Conservation (phyloP, 1,140 invertebrate genomes). For the Coptotermes formosanus region DNA sequence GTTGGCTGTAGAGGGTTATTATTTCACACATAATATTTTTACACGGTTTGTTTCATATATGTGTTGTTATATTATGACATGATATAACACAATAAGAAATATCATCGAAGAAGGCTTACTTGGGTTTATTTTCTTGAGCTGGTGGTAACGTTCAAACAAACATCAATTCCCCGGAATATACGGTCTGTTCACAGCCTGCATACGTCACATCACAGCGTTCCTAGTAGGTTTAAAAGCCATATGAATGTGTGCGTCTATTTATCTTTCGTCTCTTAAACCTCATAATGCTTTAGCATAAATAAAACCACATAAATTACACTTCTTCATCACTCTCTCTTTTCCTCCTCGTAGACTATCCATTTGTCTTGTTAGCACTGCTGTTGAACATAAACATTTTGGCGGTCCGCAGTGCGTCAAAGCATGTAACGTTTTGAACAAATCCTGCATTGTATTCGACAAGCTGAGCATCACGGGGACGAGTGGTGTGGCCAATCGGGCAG, state of each 20-base stretch:
- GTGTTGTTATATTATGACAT: too few relatives aligned
- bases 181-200: too few relatives aligned
- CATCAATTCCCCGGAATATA: too few relatives aligned
- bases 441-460: neutral
- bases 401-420: neutral
- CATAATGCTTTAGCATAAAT: neutral
- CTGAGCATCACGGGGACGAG: neutral
- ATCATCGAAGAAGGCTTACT: too few relatives aligned
- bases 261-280: neutral
- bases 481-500: neutral
- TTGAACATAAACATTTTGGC: slow-evolving; percentile 16
- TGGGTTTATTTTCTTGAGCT: too few relatives aligned
- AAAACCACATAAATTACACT: slow-evolving; percentile 10
- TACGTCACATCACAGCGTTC: too few relatives aligned
- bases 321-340: neutral
- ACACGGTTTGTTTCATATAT: too few relatives aligned
- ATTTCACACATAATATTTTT: too few relatives aligned
- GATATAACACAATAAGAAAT: too few relatives aligned
- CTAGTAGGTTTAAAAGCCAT: neutral
- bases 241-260: neutral
- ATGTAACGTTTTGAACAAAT: slow-evolving; percentile 17
- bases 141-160: too few relatives aligned
- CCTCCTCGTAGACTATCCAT: neutral
- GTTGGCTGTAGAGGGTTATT: too few relatives aligned
- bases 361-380: slow-evolving; percentile 14